Conservation (phyloP, 2,797 vertebrate species). For the Myotis vivesi region DNA sequence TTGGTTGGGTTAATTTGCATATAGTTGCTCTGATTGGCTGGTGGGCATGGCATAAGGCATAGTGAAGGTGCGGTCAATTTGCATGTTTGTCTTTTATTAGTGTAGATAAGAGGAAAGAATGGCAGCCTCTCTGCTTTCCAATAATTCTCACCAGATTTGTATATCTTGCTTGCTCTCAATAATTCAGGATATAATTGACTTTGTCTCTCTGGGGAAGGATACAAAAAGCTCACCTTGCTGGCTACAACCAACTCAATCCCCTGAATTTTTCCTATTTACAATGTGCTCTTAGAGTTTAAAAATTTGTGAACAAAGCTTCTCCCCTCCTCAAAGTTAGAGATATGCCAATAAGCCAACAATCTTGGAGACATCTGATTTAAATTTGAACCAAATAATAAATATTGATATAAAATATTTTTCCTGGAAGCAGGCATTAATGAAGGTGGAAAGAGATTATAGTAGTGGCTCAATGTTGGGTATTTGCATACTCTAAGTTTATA, state of each 20-base stretch:
- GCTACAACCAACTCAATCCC: background rate
- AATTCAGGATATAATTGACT: background rate
- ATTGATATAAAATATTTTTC: constrained; percentile 15
- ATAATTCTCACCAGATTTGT: background rate
- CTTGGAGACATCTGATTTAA: background rate
- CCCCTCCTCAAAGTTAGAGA: background rate
- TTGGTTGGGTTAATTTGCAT: too few species aligned
- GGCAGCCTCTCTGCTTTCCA: background rate
- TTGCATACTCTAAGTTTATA: constrained; percentile 1
- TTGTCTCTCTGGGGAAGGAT: background rate
- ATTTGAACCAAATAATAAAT: constrained; percentile 17
- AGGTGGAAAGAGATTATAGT: background rate
- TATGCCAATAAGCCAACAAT: background rate
- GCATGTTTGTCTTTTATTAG: too few species aligned
- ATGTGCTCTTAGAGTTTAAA: background rate
- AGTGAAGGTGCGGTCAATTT: too few species aligned
- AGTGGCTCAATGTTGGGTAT: background rate
- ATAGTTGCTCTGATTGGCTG: too few species aligned
- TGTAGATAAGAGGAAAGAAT: background rate
- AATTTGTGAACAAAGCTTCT: constrained; percentile 20
- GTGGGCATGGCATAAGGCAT: too few species aligned
- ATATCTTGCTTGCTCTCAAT: background rate
- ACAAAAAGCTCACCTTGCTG: background rate
- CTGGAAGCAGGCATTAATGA: background rate
- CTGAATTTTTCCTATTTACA: background rate